Evolutionary conservation across 2,113 vertebrate genomes (phyloP), one percentile per base, ranked within the genome.

Genomic region (Oryctolagus cuniculus): DNA sequence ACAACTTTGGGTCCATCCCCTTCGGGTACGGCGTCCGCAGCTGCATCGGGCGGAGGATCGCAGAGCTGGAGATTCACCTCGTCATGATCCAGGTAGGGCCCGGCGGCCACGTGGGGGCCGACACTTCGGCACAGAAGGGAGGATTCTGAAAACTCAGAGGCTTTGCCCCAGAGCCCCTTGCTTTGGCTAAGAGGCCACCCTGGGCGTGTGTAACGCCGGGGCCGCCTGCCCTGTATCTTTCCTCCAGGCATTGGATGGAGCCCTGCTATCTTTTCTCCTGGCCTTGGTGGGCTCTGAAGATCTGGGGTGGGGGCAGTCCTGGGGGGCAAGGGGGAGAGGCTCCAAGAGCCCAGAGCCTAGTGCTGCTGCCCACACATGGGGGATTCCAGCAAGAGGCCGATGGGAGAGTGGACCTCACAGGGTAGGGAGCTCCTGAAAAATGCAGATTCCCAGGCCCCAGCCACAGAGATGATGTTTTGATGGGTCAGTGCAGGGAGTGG

Each of bases 1-100:
- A 99, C 92, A 99, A 99, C 97, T 99, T 99, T 91, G 99, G 99
- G 95, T 99, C 99, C 2, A 99, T 99, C 97, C 99, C 99, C 21
- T 99, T 99, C 87, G 99, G 99, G 85, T 99, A 99, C 0, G 99
- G 99, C 55, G 99, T 99, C 95, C 98, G 99, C 93, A 99, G 99
- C 95, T 99, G 99, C 95, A 98, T 99, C 9, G 99, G 99, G 88
- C 98, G 97, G 96, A 99, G 99, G 97, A 98, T 99, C 53, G 99
- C 99, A 25, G 99, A 99, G 96, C 94, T 99, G 91, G 99, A 99
- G 98, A 99, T 99, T 96, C 98, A 99, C 97, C 98, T 99, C 34
- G 98, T 98, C 36, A 96, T 99, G 78, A 98, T 98, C 89, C 98
- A 99, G 99, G 99, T 98, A 96, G 97, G 97, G 21, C 1, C 8